These are phyloP conservation scores for Athene cunicularia DNA, from an alignment of 2,113 vertebrate species.

Conservation along the genomic window DNA sequence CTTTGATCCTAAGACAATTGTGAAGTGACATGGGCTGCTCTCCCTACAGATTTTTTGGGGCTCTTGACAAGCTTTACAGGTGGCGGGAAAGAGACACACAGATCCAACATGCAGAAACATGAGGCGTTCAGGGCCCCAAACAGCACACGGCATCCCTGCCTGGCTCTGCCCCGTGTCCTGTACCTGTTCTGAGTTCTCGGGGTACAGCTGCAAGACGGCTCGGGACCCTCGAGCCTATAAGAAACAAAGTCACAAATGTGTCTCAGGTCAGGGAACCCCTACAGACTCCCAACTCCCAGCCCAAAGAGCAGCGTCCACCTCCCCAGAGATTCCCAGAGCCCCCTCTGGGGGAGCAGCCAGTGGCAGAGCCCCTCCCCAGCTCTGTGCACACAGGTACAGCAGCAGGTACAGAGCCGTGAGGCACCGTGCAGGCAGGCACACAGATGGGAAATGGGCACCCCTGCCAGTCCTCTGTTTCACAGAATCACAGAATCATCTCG, in stretches of 20 bases:
- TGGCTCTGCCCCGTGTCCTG: background rate
- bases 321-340: background rate
- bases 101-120: background rate
- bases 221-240: slow-evolving; percentile 86
- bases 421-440: background rate
- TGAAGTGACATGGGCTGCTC: background rate
- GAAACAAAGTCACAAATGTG: background rate
- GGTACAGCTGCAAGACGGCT: slow-evolving; percentile 94
- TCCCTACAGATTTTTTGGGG: background rate
- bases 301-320: background rate
- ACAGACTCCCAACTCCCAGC: background rate
- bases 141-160: background rate
- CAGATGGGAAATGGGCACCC: background rate
- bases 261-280: background rate
- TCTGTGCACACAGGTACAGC: too few relatives aligned
- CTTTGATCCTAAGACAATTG: background rate
- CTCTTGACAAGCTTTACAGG: background rate
- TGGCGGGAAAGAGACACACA: background rate
- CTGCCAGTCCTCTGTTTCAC: background rate
- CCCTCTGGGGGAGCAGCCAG: too few relatives aligned
- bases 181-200: slow-evolving; percentile 95
- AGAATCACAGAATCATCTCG: background rate
- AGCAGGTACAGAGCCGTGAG: background rate
- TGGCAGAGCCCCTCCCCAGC: too few relatives aligned
- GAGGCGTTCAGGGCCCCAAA: background rate